Evolutionary conservation across 2,113 vertebrate genomes (phyloP).

Genomic region (Anser cygnoides): DNA sequence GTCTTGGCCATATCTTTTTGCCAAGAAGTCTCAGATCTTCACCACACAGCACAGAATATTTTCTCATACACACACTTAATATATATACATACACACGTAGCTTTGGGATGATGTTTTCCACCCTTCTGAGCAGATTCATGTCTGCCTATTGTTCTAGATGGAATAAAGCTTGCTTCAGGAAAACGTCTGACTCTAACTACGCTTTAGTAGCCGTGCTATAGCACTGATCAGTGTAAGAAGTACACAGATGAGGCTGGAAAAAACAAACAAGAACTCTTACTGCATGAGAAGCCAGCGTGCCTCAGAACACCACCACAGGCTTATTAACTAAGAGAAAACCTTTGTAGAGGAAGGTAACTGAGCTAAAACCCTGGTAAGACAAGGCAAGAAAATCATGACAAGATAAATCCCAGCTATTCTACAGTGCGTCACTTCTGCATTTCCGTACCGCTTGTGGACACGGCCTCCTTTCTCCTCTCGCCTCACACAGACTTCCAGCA

Average conservation of each 20-base stretch:
- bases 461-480: background rate
- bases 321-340: background rate
- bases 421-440: accelerated
- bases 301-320: background rate
- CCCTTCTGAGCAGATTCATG: background rate
- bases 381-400: background rate
- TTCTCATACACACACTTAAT: accelerated
- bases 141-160: background rate
- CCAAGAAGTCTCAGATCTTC: background rate
- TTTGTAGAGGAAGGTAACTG: background rate
- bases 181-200: background rate
- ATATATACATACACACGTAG: background rate
- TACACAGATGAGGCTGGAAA: accelerated
- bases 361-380: background rate
- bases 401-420: background rate
- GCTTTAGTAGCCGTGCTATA: background rate
- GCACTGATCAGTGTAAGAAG: background rate
- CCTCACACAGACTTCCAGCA: background rate
- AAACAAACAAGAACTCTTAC: background rate
- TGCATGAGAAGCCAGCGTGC: background rate
- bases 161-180: background rate
- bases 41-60: background rate
- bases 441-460: background rate
- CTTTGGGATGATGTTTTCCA: background rate
- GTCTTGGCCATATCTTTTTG: background rate